Evolutionary conservation across 2,113 vertebrate species (phyloP).

Genomic region (Arenaria interpres): DNA sequence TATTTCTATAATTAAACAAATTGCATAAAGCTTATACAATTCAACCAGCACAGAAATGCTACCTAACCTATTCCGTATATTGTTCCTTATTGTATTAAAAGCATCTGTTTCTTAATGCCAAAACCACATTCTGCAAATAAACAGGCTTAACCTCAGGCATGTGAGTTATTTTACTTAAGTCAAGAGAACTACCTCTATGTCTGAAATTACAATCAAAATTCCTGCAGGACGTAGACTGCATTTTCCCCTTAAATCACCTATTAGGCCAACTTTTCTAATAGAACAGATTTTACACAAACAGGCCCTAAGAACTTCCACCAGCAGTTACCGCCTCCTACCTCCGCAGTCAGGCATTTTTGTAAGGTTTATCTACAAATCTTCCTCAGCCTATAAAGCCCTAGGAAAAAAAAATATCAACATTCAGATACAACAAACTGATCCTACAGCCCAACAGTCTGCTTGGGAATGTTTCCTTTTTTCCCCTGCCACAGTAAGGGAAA

Average conservation of each 20-base stretch:
- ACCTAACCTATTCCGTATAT: not conserved
- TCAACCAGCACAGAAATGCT: not conserved
- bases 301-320: not conserved
- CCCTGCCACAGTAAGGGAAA: not conserved
- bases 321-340: not conserved
- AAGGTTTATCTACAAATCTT: not conserved
- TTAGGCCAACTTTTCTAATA: not conserved
- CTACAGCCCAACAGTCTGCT: not conserved
- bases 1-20: constrained; percentile 30
- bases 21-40: not conserved
- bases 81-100: not conserved
- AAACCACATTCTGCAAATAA: constrained; percentile 28
- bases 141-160: not conserved
- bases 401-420: not conserved
- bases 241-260: not conserved
- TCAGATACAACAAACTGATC: not conserved
- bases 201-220: not conserved
- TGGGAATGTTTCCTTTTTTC: not conserved
- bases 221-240: not conserved
- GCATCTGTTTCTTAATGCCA: constrained; percentile 2
- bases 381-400: not conserved
- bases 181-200: not conserved
- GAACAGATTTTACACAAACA: not conserved
- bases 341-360: not conserved
- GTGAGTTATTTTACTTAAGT: not conserved